These are phyloP conservation scores for Lordiphosa fenestrarum DNA, from an alignment of 2,888 invertebrate species.

Conservation along the genomic window DNA sequence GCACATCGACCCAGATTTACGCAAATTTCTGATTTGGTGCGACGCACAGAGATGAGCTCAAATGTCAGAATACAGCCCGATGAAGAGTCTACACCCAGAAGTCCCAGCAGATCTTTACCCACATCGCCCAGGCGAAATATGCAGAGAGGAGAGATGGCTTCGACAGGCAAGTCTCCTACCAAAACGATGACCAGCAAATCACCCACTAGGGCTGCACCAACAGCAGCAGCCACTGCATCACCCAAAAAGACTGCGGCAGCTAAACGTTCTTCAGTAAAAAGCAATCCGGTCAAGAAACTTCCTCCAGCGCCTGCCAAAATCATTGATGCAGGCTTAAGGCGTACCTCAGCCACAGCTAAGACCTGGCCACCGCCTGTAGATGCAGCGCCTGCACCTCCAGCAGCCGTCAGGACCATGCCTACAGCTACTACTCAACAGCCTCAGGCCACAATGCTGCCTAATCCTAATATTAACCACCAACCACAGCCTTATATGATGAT, in stretches of 20 bases:
- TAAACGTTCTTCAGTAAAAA: constrained; percentile 16
- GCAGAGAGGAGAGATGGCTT: background rate
- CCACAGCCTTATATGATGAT: background rate
- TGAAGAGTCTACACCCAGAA: constrained; percentile 1
- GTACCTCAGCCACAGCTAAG: background rate
- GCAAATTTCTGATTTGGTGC: constrained; percentile 71
- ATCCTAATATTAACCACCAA: background rate
- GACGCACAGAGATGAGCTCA: constrained; percentile 5
- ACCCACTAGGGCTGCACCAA: constrained; percentile 1
- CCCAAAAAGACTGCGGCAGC: background rate
- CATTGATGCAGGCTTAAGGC: constrained; percentile 41
- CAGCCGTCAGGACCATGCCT: no score
- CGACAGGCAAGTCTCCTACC: constrained; percentile 1
- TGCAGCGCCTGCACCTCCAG: background rate
- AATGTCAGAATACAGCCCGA: background rate
- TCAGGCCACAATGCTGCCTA: background rate
- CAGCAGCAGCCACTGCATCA: background rate
- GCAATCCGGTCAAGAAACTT: constrained; percentile 8
- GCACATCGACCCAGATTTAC: constrained; percentile 63
- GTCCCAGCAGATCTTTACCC: constrained; percentile 16
- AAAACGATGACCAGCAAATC: background rate
- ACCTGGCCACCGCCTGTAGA: constrained; percentile 1
- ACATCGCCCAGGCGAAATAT: constrained; percentile 23
- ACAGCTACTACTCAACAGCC: background rate
- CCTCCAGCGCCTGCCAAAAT: constrained; percentile 27